Evolutionary conservation across 2,888 invertebrate species (phyloP).

Genomic region (Acleris sparsana): DNA sequence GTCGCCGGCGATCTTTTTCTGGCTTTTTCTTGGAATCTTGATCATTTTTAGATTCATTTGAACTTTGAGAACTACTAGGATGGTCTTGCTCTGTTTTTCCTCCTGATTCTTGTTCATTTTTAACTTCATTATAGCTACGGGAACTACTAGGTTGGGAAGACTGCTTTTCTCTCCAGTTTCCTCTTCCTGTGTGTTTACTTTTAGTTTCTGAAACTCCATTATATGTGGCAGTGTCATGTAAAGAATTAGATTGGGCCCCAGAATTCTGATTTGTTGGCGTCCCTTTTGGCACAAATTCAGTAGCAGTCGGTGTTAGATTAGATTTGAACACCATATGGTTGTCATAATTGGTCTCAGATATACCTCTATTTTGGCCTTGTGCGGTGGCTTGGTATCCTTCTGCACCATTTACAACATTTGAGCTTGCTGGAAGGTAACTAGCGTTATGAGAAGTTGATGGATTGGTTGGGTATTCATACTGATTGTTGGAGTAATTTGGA

Average conservation of each 20-base stretch:
- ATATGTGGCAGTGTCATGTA: constrained; percentile 50
- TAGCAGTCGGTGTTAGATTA: constrained; percentile 82
- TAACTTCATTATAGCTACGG: constrained; percentile 44
- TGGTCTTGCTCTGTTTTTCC: constrained; percentile 50
- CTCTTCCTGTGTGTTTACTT: constrained; percentile 33
- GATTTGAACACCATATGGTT: constrained; percentile 73
- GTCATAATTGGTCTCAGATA: constrained; percentile 49
- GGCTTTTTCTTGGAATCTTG: constrained; percentile 59
- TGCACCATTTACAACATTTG: constrained; percentile 50
- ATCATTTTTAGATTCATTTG: constrained; percentile 46
- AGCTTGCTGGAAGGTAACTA: constrained; percentile 51
- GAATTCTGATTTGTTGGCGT: constrained; percentile 49
- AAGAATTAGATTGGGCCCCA: constrained; percentile 48
- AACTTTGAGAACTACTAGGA: constrained; percentile 25
- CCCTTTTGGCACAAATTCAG: constrained; percentile 83
- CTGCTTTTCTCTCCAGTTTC: constrained; percentile 27
- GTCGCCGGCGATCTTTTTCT: constrained; percentile 29
- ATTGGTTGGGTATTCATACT: constrained; percentile 66
- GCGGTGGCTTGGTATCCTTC: constrained; percentile 53
- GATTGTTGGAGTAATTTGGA: constrained; percentile 61
- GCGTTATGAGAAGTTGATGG: constrained; percentile 60
- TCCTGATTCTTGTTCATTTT: constrained; percentile 52
- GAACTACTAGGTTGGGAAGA: constrained; percentile 27
- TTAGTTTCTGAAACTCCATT: constrained; percentile 44
- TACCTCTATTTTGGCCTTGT: constrained; percentile 53